Conservation (phyloP, 2,888 invertebrate species). For the Cephus nigrinus region DNA sequence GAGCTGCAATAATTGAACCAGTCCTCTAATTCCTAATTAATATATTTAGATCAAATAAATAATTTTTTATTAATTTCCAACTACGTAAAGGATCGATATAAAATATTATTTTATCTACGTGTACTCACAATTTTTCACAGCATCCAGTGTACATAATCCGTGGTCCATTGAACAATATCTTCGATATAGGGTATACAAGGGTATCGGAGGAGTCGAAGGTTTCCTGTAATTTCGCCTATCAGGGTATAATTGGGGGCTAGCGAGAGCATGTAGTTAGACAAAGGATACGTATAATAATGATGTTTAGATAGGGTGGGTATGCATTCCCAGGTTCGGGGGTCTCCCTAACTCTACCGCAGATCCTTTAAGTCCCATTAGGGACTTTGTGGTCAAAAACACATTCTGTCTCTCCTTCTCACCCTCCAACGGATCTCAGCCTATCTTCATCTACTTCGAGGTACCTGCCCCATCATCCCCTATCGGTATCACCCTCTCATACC, state of each 20-base stretch:
- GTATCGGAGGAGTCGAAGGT: background rate
- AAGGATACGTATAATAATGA: conserved; percentile 17
- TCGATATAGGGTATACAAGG: background rate
- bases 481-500: background rate
- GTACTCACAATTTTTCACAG: background rate
- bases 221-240: background rate
- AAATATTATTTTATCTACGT: background rate
- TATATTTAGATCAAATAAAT: background rate
- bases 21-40: background rate
- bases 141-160: background rate
- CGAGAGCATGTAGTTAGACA: background rate
- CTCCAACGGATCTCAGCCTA: background rate
- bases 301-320: conserved; percentile 12
- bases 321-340: conserved; percentile 16
- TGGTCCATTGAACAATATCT: background rate
- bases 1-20: background rate
- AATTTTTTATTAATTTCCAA: too few species aligned
- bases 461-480: background rate
- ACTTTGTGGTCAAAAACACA: background rate
- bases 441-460: background rate
- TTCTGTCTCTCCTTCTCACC: conserved; percentile 12
- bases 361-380: conserved; percentile 37
- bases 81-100: background rate
- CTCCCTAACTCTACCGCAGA: conserved; percentile 24
- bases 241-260: background rate